Base-by-base conservation (phyloP, 2,888 invertebrate species). In the Leptura quadrifasciata region DNA sequence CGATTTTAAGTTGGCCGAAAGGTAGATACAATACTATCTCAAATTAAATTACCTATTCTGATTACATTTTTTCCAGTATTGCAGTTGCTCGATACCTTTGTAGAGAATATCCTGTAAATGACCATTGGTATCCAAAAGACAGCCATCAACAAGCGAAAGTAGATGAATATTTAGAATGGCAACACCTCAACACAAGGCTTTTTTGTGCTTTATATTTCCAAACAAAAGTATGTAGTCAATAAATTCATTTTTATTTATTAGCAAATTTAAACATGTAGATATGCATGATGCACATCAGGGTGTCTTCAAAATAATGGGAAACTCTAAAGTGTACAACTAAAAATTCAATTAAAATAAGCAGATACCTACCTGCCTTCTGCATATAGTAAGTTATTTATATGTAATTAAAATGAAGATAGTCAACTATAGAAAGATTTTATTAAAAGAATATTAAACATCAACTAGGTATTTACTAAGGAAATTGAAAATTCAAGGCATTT, bases 131-230 rank as follows among this genome's bases (percentile, higher is more conserved):
- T 84, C 95, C 95, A 0, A 90, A 88, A 74, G 92, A 94, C 60
- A 90, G 91, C 0, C 90, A 92, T 83, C 84, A 87, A 61, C 92
- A 91, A 86, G 94, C 94, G 0, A 88, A 90, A 78, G 92, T 95
- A 3, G 94, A 95, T 79, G 95, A 95, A 86, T 94, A 93, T 86
- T 88, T 95, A 77, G 93, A 94, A 85, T 95, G 95, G 95, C 95
- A 95, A 79, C 95, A 95, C 84, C 84, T 91, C 39, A 94, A 94
- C 68, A 89, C 93, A 0, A 90, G 95, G 74, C 77, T 90, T 0
- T 88, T 90, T 76, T 93, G 93, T 79, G 88, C 92, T 0, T 84
- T 91, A 90, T 92, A 92, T 82, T 94, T 63, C 94, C 81, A 89
- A 79, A 84, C 89, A 21, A 90, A 91, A 87, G 94, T 94, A 86